Evolutionary conservation across 1,140 invertebrate species (phyloP).

Genomic region (Mya arenaria): DNA sequence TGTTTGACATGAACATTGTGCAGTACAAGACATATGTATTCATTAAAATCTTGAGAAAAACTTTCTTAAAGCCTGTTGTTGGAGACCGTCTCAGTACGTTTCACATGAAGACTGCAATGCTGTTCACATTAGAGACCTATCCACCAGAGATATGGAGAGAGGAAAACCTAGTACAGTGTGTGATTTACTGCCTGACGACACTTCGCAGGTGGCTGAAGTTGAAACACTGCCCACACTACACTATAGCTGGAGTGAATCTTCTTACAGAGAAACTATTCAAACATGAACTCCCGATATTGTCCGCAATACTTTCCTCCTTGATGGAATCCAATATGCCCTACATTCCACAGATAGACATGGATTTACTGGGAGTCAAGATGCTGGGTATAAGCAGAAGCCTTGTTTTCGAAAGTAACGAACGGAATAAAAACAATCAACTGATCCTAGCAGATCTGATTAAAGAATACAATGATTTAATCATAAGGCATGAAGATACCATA

Average conservation of each 20-base stretch:
- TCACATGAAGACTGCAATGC: neutral
- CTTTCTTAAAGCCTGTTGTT: neutral
- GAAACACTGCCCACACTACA: neutral
- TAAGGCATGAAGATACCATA: too few species aligned
- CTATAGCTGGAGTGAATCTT: neutral
- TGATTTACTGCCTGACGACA: neutral
- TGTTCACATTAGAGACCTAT: neutral
- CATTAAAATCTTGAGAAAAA: neutral
- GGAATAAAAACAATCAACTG: neutral
- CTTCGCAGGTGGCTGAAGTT: neutral
- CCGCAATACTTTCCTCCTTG: neutral
- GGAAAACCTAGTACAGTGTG: neutral
- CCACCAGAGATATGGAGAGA: neutral
- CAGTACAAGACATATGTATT: neutral
- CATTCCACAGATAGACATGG: neutral
- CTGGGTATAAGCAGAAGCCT: neutral
- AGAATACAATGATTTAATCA: too few species aligned
- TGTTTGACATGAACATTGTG: neutral
- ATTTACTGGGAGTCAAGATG: neutral
- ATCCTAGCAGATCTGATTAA: too few species aligned
- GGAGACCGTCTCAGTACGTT: neutral
- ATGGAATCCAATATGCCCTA: neutral
- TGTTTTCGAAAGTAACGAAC: too few species aligned
- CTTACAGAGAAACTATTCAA: neutral
- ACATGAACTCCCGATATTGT: neutral